These are phyloP conservation scores for Drosophila glabriapex DNA, from an alignment of 2,888 invertebrate genomes.

Conservation along the genomic window DNA sequence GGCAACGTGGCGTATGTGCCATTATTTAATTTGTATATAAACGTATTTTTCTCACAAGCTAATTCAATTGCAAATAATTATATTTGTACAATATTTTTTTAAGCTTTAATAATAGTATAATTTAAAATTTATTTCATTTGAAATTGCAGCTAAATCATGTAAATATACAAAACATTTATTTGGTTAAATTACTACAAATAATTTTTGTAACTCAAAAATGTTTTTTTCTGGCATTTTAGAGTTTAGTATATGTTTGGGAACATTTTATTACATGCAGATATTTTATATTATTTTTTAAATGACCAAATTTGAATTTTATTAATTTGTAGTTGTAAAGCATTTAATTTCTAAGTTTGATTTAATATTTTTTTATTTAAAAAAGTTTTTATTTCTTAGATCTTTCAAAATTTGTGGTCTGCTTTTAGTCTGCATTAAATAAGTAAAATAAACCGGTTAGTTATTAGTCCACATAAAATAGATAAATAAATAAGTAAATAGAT, in stretches of 20 bases:
- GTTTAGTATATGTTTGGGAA: not conserved
- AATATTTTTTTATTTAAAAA: not conserved
- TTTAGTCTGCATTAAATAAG: not conserved
- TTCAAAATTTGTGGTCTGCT: not conserved
- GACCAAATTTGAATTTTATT: not conserved
- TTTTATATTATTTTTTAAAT: not conserved
- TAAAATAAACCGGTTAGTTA: not conserved
- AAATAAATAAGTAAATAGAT: not conserved
- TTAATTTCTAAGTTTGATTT: accelerated
- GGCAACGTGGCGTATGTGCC: conserved; percentile 18
- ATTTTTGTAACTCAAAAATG: not conserved
- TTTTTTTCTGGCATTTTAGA: not conserved
- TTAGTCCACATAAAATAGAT: not conserved
- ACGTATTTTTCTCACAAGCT: not conserved
- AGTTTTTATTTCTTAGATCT: not conserved
- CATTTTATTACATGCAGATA: not conserved
- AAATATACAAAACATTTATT: not conserved
- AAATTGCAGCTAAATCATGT: not conserved
- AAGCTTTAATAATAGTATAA: not conserved
- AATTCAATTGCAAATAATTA: not conserved
- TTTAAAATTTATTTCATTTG: not conserved
- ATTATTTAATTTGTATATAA: conserved; percentile 7
- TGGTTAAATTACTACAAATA: not conserved
- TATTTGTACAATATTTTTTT: not conserved
- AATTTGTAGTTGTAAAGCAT: not conserved